Percentiles rank a stretch among this genome's conserved stretches.
phyloP scores from a whole-genome alignment of 2,113 vertebrate species.

The Sterna hirundo region DNA sequence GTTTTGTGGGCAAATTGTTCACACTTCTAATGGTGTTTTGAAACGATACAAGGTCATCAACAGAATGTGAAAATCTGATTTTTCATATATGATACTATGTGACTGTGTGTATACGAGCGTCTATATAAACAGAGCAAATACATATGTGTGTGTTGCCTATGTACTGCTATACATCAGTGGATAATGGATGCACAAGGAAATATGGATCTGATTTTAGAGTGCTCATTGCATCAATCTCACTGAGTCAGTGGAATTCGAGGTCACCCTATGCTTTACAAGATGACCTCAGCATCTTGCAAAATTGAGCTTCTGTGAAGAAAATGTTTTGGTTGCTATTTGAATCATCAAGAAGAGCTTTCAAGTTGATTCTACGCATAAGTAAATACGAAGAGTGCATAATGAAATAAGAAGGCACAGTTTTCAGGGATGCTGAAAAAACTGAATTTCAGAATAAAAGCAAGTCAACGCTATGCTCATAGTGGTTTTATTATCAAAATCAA shows the following conservation, averaged over 20 bases:
- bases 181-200: neutral
- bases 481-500: neutral
- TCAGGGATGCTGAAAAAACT: neutral
- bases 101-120: no score
- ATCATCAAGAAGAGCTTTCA: neutral
- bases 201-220: neutral
- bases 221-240: neutral
- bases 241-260: neutral
- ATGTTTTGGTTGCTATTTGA: slow-evolving; percentile 15
- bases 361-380: neutral
- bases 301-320: slow-evolving; percentile 4
- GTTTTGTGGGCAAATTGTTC: neutral
- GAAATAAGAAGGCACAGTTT: neutral
- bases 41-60: neutral
- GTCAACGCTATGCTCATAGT: neutral
- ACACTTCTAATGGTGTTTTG: neutral
- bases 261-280: neutral
- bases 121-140: neutral
- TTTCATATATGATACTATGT: neutral
- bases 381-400: neutral
- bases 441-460: neutral
- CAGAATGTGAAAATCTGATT: neutral
- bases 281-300: slow-evolving; percentile 29
- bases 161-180: neutral
- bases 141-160: neutral